Evolutionary conservation across 2,113 vertebrate species (phyloP).

Genomic region (Barbus barbus): DNA sequence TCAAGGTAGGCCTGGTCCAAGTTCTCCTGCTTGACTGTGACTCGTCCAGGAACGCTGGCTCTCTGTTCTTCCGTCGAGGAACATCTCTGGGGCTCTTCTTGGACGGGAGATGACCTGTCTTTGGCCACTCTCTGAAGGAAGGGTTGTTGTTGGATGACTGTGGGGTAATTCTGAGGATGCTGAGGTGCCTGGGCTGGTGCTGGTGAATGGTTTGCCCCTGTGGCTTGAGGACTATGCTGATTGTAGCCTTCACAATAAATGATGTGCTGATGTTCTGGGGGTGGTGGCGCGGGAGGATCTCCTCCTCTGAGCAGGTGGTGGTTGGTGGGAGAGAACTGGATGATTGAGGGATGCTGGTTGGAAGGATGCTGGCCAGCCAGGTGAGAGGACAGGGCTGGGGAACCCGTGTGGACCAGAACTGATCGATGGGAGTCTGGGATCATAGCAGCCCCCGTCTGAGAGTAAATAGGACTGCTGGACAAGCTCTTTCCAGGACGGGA

Average conservation of each 20-base stretch:
- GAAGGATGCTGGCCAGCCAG: constrained; percentile 67
- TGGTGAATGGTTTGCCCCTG: constrained; percentile 64
- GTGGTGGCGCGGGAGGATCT: constrained; percentile 77
- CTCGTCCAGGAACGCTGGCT: constrained; percentile 75
- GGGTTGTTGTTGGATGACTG: constrained; percentile 91
- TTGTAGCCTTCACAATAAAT: constrained; percentile 90
- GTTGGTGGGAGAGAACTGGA: constrained; percentile 91
- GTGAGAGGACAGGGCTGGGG: constrained; percentile 76
- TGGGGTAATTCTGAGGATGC: constrained; percentile 81
- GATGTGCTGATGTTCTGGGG: constrained; percentile 84
- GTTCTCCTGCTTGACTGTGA: constrained; percentile 96
- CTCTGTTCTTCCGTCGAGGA: constrained; percentile 78
- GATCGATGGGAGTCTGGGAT: constrained; percentile 88
- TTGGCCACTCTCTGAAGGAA: constrained; percentile 67
- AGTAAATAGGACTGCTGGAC: constrained; percentile 83
- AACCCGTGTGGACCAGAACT: constrained; percentile 88
- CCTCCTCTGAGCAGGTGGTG: constrained; percentile 82
- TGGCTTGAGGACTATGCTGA: constrained; percentile 49
- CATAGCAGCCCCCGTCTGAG: constrained; percentile 72
- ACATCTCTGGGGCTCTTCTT: constrained; percentile 71
- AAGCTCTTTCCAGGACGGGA: constrained; percentile 83
- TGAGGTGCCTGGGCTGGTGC: constrained; percentile 73
- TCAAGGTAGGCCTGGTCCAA: constrained; percentile 97
- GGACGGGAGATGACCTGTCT: constrained; percentile 60
- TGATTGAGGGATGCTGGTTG: constrained; percentile 85